Conservation (phyloP, 2,113 vertebrate genomes). For the Entomyzon cyanotis region DNA sequence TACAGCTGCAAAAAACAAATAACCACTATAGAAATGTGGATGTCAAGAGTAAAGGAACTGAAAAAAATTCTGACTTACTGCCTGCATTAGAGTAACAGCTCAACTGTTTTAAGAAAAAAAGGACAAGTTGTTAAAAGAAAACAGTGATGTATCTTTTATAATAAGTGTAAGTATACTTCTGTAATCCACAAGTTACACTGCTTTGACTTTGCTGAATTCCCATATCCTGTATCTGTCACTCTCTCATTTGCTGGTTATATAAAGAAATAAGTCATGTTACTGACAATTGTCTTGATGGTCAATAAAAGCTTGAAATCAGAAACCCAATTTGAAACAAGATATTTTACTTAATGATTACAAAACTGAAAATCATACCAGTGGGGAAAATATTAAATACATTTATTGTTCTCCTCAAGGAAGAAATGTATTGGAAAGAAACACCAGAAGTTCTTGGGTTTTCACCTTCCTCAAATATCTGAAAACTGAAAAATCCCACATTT, state of each 20-base stretch:
- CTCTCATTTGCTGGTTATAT: not conserved
- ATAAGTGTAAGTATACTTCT: not conserved
- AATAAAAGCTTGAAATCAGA: not conserved
- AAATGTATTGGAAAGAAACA: not conserved
- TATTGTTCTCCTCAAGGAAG: not conserved
- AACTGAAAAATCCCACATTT: not conserved
- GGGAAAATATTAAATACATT: not conserved
- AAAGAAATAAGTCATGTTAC: not conserved
- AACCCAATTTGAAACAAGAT: not conserved
- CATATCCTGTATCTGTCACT: not conserved
- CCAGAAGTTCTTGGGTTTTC: not conserved
- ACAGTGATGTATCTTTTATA: not conserved
- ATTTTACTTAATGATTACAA: not conserved
- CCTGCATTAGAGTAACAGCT: slow-evolving; percentile 19
- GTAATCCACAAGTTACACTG: not conserved
- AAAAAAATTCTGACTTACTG: not conserved
- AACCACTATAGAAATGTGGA: not conserved
- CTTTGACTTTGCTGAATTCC: slow-evolving; percentile 3
- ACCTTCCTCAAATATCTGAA: not conserved
- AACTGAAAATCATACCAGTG: not conserved
- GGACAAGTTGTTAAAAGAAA: slow-evolving; percentile 14
- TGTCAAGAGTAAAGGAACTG: not conserved
- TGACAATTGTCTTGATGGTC: not conserved
- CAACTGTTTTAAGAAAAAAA: not conserved
- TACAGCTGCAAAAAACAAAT: not conserved